Conservation (phyloP, 2,113 vertebrate genomes). For the Phasianus colchicus region DNA sequence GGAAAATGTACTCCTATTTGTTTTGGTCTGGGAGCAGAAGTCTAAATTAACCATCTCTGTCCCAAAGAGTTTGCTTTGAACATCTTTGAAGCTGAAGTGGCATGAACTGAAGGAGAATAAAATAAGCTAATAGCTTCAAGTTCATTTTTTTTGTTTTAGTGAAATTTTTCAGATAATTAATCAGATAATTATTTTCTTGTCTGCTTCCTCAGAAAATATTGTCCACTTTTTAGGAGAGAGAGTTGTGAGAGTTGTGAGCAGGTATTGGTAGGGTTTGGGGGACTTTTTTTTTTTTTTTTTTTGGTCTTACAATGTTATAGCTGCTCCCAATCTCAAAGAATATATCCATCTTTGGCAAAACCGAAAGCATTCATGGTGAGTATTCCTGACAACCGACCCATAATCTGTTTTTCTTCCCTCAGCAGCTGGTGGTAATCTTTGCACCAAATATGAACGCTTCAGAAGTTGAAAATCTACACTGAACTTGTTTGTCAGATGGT, state of each 20-base stretch:
- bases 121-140: neutral
- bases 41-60: neutral
- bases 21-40: neutral
- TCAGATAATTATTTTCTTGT: neutral
- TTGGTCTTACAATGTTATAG: neutral
- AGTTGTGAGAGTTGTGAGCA: neutral
- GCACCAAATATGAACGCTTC: neutral
- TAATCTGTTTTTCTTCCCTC: neutral
- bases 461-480: neutral
- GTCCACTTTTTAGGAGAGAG: neutral
- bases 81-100: neutral
- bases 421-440: neutral
- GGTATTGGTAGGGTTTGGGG: neutral
- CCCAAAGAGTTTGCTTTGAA: neutral
- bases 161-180: no score
- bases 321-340: neutral
- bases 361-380: neutral
- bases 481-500: neutral
- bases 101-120: neutral
- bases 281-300: no score
- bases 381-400: neutral
- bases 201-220: neutral
- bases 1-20: neutral
- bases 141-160: neutral
- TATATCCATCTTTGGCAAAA: neutral